These are phyloP conservation scores for Cheiracanthium punctorium DNA, from an alignment of 2,888 invertebrate genomes.

Conservation along the genomic window DNA sequence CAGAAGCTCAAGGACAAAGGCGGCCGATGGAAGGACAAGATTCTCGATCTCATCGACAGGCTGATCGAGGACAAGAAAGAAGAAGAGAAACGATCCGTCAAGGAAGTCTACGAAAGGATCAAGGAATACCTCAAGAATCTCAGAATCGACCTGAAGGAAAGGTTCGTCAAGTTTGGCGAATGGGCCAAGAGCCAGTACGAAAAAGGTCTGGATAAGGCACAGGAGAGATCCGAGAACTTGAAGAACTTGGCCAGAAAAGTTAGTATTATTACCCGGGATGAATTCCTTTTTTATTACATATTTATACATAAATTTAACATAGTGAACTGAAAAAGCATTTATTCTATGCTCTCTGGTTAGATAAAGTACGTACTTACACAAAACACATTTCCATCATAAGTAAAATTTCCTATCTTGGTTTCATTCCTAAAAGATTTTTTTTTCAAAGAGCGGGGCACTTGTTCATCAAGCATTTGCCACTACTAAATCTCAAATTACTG, in stretches of 20 bases:
- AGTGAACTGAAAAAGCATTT: too few species aligned
- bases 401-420: too few species aligned
- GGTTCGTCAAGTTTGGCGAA: slow-evolving; percentile 55
- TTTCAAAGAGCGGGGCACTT: too few species aligned
- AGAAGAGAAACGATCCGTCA: slow-evolving; percentile 30
- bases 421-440: too few species aligned
- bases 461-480: too few species aligned
- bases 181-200: slow-evolving; percentile 45
- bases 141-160: slow-evolving; percentile 58
- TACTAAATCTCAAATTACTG: too few species aligned
- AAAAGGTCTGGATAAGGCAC: slow-evolving; percentile 45
- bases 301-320: too few species aligned
- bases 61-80: slow-evolving; percentile 32
- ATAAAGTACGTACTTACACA: too few species aligned
- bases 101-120: slow-evolving; percentile 50
- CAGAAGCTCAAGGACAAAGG: slow-evolving; percentile 42
- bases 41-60: slow-evolving; percentile 55
- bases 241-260: slow-evolving; percentile 48
- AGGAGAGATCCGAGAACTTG: slow-evolving; percentile 43
- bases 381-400: too few species aligned
- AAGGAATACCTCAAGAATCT: slow-evolving; percentile 64
- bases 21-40: slow-evolving; percentile 35
- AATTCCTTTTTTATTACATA: too few species aligned
- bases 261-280: neutral
- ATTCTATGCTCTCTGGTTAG: too few species aligned